Base-by-base conservation (phyloP, 37 sponge, comb jelly and placozoan species). In the Hormiphora californensis region DNA sequence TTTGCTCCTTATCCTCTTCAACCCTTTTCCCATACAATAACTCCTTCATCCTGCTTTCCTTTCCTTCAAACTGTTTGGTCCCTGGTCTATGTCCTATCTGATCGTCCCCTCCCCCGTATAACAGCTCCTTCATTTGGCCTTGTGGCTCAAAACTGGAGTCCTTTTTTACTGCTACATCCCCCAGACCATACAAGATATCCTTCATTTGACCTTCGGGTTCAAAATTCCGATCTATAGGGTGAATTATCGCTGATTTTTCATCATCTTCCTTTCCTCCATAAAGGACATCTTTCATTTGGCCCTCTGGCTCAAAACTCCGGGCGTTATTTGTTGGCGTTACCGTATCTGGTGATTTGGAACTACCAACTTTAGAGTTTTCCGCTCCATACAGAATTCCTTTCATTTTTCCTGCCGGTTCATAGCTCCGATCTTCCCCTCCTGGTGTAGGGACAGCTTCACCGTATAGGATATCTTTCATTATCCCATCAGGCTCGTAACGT, bases 61-160 rank as follows among this genome's bases (percentile, higher is more conserved):
- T n/a, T n/a, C n/a, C n/a, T 17, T 49, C 53, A 23, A 28, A 28
- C n/a, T 30, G n/a, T 57, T 57, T 57, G 5, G n/a, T 12, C n/a
- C 3, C 23, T n/a, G n/a, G n/a, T n/a, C n/a, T n/a, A n/a, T n/a
- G n/a, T n/a, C n/a, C n/a, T n/a, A n/a, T n/a, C n/a, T n/a, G n/a
- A n/a, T n/a, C n/a, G n/a, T n/a, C n/a, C 3, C n/a, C n/a, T 28
- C 7, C 61, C 7, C 61, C 61, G n/a, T 39, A 73, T 2, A 73
- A 46, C 23, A 73, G 43, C 27, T 73, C 81, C 46, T 73, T 73
- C 81, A 73, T 73, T 41, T 73, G 81, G 9, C 81, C 81, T 0
- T 43, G 39, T 17, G 81, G 81, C 43, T 73, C 81, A 19, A n/a
- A n/a, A n/a, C n/a, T n/a, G n/a, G n/a, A n/a, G n/a, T n/a, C n/a